Base-by-base conservation (phyloP, 1,140 invertebrate species). In the Atta colombica region DNA sequence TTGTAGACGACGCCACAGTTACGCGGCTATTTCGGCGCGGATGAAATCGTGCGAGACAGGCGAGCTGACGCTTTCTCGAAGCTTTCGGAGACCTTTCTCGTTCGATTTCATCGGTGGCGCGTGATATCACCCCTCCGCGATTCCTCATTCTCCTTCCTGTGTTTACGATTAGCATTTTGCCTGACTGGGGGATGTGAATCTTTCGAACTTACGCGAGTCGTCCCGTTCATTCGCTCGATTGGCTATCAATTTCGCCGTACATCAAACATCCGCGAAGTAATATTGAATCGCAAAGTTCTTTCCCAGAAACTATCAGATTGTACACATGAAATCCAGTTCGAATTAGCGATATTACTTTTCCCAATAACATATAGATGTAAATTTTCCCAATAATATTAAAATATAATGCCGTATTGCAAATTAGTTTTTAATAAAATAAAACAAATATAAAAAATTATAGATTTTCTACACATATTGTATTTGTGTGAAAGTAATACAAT, bases 101-200 rank as follows among this genome's bases (percentile, higher is more conserved):
- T 87, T 66, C 58, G 85, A 87, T 87, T 69, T 65, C 68, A 81
- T 88, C 49, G 69, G 39, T 55, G 51, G 71, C 51, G 63, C 65
- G 65, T 21, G 51, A 12, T 35, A 18, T 25, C 45, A 28, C 10
- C 0, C 65, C 31, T 18, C 53, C 49, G 18, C 8, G 18, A 45
- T 10, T 49, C 66, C 8, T 21, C 45, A 12, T 71, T 5, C n/a
- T n/a, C 12, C 21, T 78, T 35, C 53, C 53, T 31, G 6, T 51
- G 53, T 55, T 87, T 78, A 16, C 77, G 69, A 77, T 86, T 90
- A 84, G 69, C 86, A 77, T 86, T 65, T 63, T 69, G 16, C 39
- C 45, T 21, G 69, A 63, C 69, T 51, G 21, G 55, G 28, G 55
- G 39, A 84, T n/a, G 55, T 49, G 58, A 84, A 84, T n/a, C 49